Evolutionary conservation across 2,113 vertebrate genomes (phyloP), one percentile per base, ranked within the genome.

Genomic region (Alouatta palliata): DNA sequence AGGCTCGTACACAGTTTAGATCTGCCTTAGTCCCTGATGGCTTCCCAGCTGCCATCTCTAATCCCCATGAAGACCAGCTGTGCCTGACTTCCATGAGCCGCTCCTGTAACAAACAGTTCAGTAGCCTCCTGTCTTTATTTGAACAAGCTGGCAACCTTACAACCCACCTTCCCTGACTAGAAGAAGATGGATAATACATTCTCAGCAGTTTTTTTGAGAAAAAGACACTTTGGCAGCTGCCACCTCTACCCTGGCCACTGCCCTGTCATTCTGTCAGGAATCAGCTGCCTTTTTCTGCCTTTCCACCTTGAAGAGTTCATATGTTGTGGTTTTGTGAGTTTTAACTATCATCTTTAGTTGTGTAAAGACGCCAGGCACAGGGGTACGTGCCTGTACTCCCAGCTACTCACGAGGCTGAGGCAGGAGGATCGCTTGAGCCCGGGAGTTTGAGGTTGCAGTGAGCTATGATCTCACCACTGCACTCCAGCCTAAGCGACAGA

Each of bases 151-250:
- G 93, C 82, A 93, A 54, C 35, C 95, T 95, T 66, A 87, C 43
- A 91, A 54, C 68, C 47, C 70, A 54, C 80, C 90, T 90, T 93
- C 83, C 56, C 37, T 23, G 61, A 66, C 87, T 61, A 49, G 75
- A 76, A 86, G 79, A 95, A 92, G 91, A 82, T 70, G 90, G 79
- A 76, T 87, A 80, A 27, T 93, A 95, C 66, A 93, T 95, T 95
- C 86, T 58, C 49, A 45, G 81, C 84, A 94, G 94, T 93, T 90
- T 27, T 95, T 97, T 93, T 64, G 95, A 96, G 92, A 96, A 88
- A 37, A 71, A 96, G 83, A 77, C 43, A 12, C 30, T 61, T 52
- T 56, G 87, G 96, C 76, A 6, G 37, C 30, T n/a, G 70, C 61
- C 7, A 2, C 66, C 13, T 64, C 81, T 12, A 8, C n/a, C 1